Conservation (phyloP, 2,797 vertebrate species). For the Neosilurus hyrtlii region DNA sequence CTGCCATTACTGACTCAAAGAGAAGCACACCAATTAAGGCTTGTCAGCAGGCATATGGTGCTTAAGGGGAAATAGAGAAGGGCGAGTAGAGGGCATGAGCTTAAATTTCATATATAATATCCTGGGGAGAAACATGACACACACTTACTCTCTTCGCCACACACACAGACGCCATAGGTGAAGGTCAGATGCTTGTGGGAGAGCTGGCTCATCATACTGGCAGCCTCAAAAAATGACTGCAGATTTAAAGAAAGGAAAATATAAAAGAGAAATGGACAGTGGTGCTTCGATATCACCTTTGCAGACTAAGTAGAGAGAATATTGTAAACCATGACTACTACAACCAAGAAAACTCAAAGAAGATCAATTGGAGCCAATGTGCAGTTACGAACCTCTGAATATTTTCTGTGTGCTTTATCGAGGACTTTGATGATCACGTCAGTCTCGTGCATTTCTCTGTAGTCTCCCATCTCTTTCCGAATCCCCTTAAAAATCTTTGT, state of each 20-base stretch:
- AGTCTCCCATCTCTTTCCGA: conserved; percentile 89
- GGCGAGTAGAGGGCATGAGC: background rate
- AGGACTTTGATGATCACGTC: conserved; percentile 92
- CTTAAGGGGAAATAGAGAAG: conserved; percentile 14
- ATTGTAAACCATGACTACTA: background rate
- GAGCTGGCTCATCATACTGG: conserved; percentile 99
- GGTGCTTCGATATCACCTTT: background rate
- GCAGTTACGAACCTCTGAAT: conserved; percentile 78
- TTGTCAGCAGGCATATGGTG: conserved; percentile 5
- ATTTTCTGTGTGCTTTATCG: conserved; percentile 92
- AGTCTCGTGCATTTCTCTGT: conserved; percentile 86
- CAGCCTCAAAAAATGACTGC: conserved; percentile 97
- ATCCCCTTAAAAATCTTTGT: conserved; percentile 93
- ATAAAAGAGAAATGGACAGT: background rate
- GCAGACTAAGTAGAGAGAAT: background rate
- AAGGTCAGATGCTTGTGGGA: conserved; percentile 93
- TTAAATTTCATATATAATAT: conserved; percentile 11
- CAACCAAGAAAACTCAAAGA: background rate
- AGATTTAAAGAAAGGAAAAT: background rate
- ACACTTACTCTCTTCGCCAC: conserved; percentile 94
- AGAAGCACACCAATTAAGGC: background rate
- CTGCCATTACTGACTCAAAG: background rate
- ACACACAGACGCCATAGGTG: conserved; percentile 94
- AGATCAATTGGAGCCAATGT: background rate
- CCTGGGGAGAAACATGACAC: background rate